phyloP scores from a whole-genome alignment of 2,888 invertebrate genomes.

The Tetragnatha montana region DNA sequence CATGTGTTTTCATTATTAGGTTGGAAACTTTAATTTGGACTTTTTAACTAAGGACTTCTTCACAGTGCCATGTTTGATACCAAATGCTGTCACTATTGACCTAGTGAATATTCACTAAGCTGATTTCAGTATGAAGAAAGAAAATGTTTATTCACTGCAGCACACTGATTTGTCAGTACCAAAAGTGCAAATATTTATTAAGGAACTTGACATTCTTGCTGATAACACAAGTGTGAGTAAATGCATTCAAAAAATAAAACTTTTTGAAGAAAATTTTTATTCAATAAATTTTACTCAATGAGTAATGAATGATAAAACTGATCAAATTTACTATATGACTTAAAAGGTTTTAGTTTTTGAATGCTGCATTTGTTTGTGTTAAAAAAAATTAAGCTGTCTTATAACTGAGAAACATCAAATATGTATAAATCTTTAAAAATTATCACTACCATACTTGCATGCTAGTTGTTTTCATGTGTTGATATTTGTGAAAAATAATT shows the following conservation, averaged over 20 bases:
- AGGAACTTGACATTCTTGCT: conserved; percentile 19
- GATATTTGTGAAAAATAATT: too few species aligned
- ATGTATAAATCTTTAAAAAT: conserved; percentile 3
- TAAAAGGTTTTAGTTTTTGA: neutral
- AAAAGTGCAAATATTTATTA: conserved; percentile 27
- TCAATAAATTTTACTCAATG: neutral
- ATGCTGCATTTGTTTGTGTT: conserved; percentile 15
- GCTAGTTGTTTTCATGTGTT: too few species aligned
- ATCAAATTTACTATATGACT: neutral
- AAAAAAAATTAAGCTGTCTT: conserved; percentile 13
- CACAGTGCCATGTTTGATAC: conserved; percentile 71
- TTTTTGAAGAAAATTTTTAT: neutral
- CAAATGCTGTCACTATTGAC: conserved; percentile 58
- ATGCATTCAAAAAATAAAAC: neutral
- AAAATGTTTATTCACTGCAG: conserved; percentile 17
- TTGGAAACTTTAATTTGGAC: conserved; percentile 55
- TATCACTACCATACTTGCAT: too few species aligned
- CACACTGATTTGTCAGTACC: conserved; percentile 26
- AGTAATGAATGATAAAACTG: neutral
- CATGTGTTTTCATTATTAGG: conserved; percentile 21
- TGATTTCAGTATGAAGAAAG: conserved; percentile 15
- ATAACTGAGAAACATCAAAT: conserved; percentile 24
- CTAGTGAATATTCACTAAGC: conserved; percentile 23
- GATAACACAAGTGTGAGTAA: conserved; percentile 11
- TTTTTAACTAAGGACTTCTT: conserved; percentile 64